phyloP scores from a whole-genome alignment of 2,797 vertebrate genomes.

The Scleropages formosus region DNA sequence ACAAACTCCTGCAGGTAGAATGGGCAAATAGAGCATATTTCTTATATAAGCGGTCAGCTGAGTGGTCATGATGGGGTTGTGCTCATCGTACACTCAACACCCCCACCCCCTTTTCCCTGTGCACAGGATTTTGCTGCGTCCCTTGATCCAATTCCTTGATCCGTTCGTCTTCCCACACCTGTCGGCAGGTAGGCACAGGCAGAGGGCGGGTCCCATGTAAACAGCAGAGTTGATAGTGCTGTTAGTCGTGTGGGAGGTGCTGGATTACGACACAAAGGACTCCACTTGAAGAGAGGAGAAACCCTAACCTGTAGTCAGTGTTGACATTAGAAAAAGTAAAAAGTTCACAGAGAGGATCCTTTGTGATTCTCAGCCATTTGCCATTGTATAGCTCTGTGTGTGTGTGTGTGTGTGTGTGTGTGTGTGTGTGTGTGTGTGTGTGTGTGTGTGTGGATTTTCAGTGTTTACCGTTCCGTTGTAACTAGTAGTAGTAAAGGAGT shows the following conservation, averaged over 20 bases:
- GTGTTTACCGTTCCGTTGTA: background rate
- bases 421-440: background rate
- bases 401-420: background rate
- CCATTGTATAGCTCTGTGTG: too few species aligned
- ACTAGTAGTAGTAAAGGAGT: background rate
- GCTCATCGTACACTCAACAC: too few species aligned
- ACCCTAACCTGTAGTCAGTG: background rate
- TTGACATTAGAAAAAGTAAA: background rate
- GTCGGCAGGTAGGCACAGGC: constrained; percentile 14
- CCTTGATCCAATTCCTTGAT: background rate
- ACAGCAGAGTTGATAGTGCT: constrained; percentile 10
- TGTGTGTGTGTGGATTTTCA: background rate
- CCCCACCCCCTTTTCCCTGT: background rate
- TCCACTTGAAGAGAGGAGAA: background rate
- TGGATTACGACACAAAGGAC: constrained; percentile 18
- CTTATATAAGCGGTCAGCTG: too few species aligned
- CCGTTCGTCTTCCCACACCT: constrained; percentile 5
- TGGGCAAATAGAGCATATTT: too few species aligned
- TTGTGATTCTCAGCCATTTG: background rate
- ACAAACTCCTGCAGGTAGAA: background rate
- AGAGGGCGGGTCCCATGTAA: constrained; percentile 1
- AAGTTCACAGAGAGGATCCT: background rate
- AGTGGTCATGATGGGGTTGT: too few species aligned
- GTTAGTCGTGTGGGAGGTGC: constrained; percentile 19
- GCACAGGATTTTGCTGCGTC: background rate